A percentile compares a stretch with the other conserved stretches of the same genome.
Conservation (phyloP, 2,797 vertebrate species). For the Trachurus trachurus region DNA sequence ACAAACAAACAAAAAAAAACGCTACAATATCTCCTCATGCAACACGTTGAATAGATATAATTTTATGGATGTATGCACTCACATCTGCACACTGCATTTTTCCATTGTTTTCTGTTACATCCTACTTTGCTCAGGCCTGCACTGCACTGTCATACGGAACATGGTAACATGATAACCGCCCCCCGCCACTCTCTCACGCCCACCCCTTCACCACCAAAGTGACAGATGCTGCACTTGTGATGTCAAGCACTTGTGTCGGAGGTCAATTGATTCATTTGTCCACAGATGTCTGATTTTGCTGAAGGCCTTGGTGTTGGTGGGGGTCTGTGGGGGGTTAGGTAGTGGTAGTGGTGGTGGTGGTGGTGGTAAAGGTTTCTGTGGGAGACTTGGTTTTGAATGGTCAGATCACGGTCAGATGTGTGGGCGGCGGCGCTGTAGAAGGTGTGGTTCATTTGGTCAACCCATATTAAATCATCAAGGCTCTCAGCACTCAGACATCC, state of each 20-base stretch:
- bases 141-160: slow-evolving; percentile 37
- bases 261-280: slow-evolving; percentile 82
- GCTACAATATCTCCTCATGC: slow-evolving; percentile 39
- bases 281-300: slow-evolving; percentile 69
- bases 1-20: neutral
- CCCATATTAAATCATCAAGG: slow-evolving; percentile 83
- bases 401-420: slow-evolving; percentile 65
- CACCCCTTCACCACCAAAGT: slow-evolving; percentile 23
- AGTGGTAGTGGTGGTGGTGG: neutral
- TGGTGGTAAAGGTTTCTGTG: slow-evolving; percentile 29
- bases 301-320: slow-evolving; percentile 31
- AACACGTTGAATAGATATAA: slow-evolving; percentile 28
- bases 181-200: neutral
- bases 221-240: slow-evolving; percentile 79
- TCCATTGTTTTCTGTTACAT: slow-evolving; percentile 28
- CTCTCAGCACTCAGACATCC: slow-evolving; percentile 80
- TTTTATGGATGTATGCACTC: slow-evolving; percentile 43
- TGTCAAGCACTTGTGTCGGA: slow-evolving; percentile 72
- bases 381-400: slow-evolving; percentile 55
- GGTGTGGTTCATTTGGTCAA: slow-evolving; percentile 84
- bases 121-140: slow-evolving; percentile 51
- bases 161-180: slow-evolving; percentile 62
- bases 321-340: neutral
- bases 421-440: slow-evolving; percentile 57
- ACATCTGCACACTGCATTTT: slow-evolving; percentile 28